Conservation (phyloP, 2,888 invertebrate species). For the Byasa hedistus region DNA sequence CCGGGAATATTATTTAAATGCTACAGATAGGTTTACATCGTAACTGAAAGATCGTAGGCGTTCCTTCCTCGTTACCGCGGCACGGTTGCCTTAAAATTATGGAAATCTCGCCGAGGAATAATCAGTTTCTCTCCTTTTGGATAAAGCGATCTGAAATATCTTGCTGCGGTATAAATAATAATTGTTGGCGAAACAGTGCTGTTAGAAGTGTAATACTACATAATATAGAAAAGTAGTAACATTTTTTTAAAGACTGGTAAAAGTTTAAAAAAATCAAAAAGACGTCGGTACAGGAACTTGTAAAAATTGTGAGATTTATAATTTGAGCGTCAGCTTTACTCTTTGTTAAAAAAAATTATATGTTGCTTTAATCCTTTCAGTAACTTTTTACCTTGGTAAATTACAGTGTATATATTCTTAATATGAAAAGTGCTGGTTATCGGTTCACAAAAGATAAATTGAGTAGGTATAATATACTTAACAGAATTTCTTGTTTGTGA, state of each 20-base stretch:
- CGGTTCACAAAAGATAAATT: too few species aligned
- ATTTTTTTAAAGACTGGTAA: not conserved
- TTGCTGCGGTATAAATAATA: slow-evolving; percentile 19
- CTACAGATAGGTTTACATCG: slow-evolving; percentile 11
- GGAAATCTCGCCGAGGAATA: slow-evolving; percentile 24
- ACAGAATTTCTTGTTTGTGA: too few species aligned
- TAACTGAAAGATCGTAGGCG: slow-evolving; percentile 26
- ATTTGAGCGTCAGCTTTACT: not conserved
- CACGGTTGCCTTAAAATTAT: slow-evolving; percentile 24
- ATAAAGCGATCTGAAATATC: slow-evolving; percentile 25
- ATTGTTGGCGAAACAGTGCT: slow-evolving; percentile 8
- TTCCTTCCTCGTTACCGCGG: slow-evolving; percentile 16
- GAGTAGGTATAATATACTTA: too few species aligned
- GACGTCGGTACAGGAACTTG: too few species aligned
- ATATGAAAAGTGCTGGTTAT: too few species aligned
- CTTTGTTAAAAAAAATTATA: not conserved
- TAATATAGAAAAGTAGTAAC: not conserved
- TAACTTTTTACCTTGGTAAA: too few species aligned
- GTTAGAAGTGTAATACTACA: not conserved
- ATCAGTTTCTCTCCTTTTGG: slow-evolving; percentile 26
- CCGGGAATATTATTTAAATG: slow-evolving; percentile 16
- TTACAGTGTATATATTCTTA: too few species aligned
- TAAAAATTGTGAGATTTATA: too few species aligned
- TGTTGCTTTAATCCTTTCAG: too few species aligned
- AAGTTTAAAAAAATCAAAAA: too few species aligned